phyloP scores from a whole-genome alignment of 2,888 invertebrate species.

The Amiota minor region DNA sequence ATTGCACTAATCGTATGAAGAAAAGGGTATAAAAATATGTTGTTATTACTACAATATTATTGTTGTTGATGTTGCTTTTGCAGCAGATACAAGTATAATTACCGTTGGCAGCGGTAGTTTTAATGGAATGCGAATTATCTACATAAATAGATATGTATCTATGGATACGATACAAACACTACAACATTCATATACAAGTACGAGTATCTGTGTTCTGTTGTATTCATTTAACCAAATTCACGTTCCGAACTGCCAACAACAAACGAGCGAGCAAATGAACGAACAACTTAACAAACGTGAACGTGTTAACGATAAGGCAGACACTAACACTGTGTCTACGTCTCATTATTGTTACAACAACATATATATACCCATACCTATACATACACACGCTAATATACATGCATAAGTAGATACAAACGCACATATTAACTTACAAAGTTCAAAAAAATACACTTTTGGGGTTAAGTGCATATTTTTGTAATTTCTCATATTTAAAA shows the following conservation, averaged over 20 bases:
- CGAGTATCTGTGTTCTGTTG: background rate
- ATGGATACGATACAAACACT: no score
- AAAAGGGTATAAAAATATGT: background rate
- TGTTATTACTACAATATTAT: background rate
- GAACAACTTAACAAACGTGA: background rate
- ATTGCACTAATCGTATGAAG: no score
- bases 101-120: constrained; percentile 33
- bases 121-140: constrained; percentile 48
- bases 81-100: background rate
- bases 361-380: no score
- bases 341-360: background rate
- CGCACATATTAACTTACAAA: no score
- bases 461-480: no score
- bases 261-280: background rate
- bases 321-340: no score
- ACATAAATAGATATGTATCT: constrained; percentile 40
- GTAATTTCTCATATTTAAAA: no score
- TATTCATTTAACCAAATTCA: constrained; percentile 4
- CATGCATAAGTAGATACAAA: no score
- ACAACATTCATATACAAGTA: background rate
- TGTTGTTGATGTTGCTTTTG: background rate
- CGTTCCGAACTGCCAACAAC: background rate
- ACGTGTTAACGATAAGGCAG: background rate
- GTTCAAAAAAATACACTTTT: no score
- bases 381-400: no score